Conservation (phyloP, 2,888 invertebrate genomes). For the Adineta ricciae region DNA sequence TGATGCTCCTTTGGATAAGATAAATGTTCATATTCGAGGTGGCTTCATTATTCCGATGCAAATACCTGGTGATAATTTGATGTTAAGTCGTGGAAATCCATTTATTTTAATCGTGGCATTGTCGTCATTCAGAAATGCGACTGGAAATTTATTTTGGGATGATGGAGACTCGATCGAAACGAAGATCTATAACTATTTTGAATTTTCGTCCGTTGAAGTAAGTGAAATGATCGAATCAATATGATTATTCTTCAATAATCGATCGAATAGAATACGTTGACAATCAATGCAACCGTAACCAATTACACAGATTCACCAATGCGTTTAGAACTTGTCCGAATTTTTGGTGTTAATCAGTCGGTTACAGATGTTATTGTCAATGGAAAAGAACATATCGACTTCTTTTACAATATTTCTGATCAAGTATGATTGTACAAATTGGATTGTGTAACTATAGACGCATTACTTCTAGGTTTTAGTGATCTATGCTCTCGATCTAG, state of each 20-base stretch:
- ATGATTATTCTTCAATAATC: neutral
- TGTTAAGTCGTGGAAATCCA: conserved; percentile 14
- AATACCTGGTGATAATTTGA: too few relatives aligned
- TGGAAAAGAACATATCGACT: conserved; percentile 11
- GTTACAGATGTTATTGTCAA: neutral
- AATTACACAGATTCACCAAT: neutral
- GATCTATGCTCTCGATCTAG: neutral
- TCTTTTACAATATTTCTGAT: conserved; percentile 23
- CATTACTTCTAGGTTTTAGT: neutral
- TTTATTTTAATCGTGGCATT: conserved; percentile 15
- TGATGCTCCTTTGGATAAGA: conserved; percentile 26
- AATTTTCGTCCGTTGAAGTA: neutral
- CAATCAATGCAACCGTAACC: neutral
- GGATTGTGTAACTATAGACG: neutral
- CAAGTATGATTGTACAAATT: neutral
- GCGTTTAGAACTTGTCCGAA: neutral
- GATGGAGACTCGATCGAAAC: neutral
- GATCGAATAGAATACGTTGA: neutral
- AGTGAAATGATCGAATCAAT: too few relatives aligned
- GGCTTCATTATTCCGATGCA: conserved; percentile 22
- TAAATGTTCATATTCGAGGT: conserved; percentile 28
- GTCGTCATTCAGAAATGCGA: neutral
- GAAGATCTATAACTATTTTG: neutral
- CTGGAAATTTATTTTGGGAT: neutral
- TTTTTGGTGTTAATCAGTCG: conserved; percentile 15